phyloP scores from a whole-genome alignment of 2,888 invertebrate genomes.

The Agonopterix heracliana region DNA sequence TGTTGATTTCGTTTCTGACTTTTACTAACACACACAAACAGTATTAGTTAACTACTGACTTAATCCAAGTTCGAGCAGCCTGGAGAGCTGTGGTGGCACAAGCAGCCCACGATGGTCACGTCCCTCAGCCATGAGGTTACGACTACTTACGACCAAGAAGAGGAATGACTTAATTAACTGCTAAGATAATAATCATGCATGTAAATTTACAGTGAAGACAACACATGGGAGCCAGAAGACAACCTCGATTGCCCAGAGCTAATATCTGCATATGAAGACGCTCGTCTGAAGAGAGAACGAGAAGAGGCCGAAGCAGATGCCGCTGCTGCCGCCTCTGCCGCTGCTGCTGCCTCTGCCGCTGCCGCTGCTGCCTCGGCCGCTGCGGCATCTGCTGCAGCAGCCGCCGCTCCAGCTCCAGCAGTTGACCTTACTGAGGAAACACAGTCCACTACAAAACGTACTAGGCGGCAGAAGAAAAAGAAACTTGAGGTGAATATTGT shows the following conservation, averaged over 20 bases:
- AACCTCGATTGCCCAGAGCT: constrained; percentile 87
- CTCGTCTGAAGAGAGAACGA: constrained; percentile 61
- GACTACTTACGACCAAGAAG: too few species aligned
- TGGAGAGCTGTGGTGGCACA: too few species aligned
- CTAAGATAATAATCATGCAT: too few species aligned
- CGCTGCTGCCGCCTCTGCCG: constrained; percentile 16
- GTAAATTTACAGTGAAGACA: constrained; percentile 77
- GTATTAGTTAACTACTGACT: too few species aligned
- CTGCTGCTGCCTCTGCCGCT: constrained; percentile 16
- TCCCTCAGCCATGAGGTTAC: too few species aligned
- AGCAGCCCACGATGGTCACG: too few species aligned
- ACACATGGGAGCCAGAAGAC: constrained; percentile 90
- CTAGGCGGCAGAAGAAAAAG: not conserved
- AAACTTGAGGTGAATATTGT: not conserved
- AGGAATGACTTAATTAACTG: too few species aligned
- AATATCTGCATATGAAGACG: constrained; percentile 83
- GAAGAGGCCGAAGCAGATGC: constrained; percentile 29
- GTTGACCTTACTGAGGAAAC: not conserved
- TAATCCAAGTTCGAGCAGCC: too few species aligned
- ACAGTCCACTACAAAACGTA: not conserved
- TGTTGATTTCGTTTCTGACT: too few species aligned
- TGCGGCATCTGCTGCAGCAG: not conserved
- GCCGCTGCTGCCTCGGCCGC: constrained; percentile 9
- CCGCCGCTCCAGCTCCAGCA: not conserved
- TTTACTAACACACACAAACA: too few species aligned